Base-by-base conservation (phyloP, 1,140 invertebrate genomes). In the Temnothorax curvispinosus region DNA sequence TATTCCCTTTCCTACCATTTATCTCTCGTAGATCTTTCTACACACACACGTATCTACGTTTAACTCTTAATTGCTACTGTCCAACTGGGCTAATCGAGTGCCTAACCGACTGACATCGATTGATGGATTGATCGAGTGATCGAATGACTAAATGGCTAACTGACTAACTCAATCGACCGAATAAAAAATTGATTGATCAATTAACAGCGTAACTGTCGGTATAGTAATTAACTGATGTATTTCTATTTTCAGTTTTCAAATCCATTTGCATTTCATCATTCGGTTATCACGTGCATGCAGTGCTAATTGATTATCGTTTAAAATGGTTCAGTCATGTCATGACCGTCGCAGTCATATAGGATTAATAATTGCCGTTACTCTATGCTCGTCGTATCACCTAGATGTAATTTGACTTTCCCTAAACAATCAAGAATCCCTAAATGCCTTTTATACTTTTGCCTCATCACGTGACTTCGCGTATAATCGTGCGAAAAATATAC, bases 271-370 rank as follows among this genome's bases (percentile, higher is more conserved):
- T 78, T 88, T 82, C 69, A 71, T 88, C 64, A 86, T 90, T 89
- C 81, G 76, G 35, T 60, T 88, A 32, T 86, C 77, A 41, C 69
- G 18, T 69, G n/a, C 64, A 58, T 89, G 91, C 81, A 91, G 89
- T 90, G 90, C 87, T 88, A 91, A 92, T 91, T 90, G 89, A 89
- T 91, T 92, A 91, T 82, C 80, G 85, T 85, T 88, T 65, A 87
- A 90, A 85, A 74, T 89, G 76, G 54, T 81, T 86, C 84, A 87
- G 87, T 54, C 52, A 6, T 60, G 54, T 87, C 77, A 76, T 81
- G 86, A 67, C n/a, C 35, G 72, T 75, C 72, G 15, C 35, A 52
- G 69, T 52, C 47, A 75, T 56, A 41, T 47, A 47, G 85, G 84
- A 84, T 88, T 78, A 41, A 76, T 18, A 60, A 76, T 75, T 52